Evolutionary conservation across 2,888 invertebrate genomes (phyloP).

Genomic region (Hydroisotoma schaefferi): DNA sequence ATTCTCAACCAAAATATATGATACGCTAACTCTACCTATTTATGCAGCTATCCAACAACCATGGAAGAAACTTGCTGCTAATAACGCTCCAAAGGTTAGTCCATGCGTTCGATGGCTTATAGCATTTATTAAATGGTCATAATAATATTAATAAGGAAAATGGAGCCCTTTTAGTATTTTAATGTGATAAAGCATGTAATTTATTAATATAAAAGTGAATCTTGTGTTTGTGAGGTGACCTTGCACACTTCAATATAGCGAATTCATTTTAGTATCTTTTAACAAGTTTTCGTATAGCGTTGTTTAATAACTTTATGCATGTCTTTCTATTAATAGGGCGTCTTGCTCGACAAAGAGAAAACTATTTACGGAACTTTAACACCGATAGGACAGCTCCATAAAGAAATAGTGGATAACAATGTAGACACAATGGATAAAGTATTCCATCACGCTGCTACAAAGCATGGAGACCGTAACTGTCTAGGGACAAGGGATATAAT

Average conservation of each 20-base stretch:
- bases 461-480: constrained; percentile 69
- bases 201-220: too few species aligned
- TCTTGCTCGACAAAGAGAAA: constrained; percentile 31
- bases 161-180: too few species aligned
- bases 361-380: constrained; percentile 35
- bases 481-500: constrained; percentile 86
- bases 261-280: too few species aligned
- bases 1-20: constrained; percentile 78
- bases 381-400: constrained; percentile 30
- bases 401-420: constrained; percentile 57
- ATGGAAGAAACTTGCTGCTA: constrained; percentile 74
- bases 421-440: constrained; percentile 79
- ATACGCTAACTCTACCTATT: constrained; percentile 84
- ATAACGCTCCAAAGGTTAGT: constrained; percentile 72
- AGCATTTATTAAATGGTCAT: too few species aligned
- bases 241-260: too few species aligned
- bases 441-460: constrained; percentile 71
- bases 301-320: too few species aligned
- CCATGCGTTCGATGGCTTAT: too few species aligned
- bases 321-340: constrained; percentile 28
- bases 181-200: too few species aligned
- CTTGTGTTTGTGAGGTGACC: too few species aligned
- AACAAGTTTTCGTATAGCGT: constrained; percentile 13
- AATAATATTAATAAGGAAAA: too few species aligned
- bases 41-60: constrained; percentile 83